Conservation (phyloP, 2,797 vertebrate genomes). For the Sarcophilus harrisii region DNA sequence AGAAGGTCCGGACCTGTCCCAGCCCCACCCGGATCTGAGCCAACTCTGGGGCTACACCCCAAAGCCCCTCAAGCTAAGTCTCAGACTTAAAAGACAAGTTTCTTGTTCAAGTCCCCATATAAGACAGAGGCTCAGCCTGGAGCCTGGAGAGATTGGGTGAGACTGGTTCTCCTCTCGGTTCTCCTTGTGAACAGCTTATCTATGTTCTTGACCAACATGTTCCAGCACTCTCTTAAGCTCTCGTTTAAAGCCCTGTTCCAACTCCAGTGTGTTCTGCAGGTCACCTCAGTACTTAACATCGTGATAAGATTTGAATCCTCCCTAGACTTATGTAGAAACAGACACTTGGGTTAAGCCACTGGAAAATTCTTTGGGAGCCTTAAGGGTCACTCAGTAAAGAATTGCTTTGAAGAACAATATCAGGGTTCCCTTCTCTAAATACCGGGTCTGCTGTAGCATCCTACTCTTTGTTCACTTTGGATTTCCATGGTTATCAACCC, state of each 20-base stretch:
- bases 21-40: too few relatives aligned
- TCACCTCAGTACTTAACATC: background rate
- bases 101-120: background rate
- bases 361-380: background rate
- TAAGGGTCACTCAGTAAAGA: background rate
- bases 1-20: too few relatives aligned
- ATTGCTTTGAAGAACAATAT: background rate
- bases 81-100: too few relatives aligned
- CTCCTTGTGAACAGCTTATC: background rate
- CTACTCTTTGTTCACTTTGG: background rate
- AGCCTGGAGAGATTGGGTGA: background rate
- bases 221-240: background rate
- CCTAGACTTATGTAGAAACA: background rate
- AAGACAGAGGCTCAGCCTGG: background rate
- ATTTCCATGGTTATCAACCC: background rate
- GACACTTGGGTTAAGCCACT: background rate
- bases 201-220: background rate
- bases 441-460: background rate
- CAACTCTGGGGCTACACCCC: too few relatives aligned
- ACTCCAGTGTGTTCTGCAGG: background rate
- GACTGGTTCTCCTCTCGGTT: background rate
- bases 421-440: background rate
- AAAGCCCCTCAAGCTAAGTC: too few relatives aligned
- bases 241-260: background rate
- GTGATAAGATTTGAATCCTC: background rate